Evolutionary conservation across 2,888 invertebrate genomes (phyloP).

Genomic region (Erebia ligea): DNA sequence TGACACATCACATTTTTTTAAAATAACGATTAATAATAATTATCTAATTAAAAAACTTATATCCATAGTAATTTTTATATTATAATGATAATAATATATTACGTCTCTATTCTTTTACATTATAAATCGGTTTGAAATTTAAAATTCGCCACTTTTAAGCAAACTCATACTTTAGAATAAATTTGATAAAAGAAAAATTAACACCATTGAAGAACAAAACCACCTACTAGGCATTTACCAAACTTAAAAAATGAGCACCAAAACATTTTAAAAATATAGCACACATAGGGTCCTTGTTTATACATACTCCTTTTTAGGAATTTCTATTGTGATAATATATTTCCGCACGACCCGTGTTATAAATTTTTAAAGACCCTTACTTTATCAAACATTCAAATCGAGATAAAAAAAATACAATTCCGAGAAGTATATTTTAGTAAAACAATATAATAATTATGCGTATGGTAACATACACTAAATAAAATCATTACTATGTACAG

Average conservation of each 20-base stretch:
- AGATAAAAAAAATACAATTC: background rate
- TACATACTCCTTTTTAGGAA: too few species aligned
- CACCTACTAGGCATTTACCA: background rate
- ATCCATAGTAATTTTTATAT: constrained; percentile 4
- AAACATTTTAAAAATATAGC: constrained; percentile 25
- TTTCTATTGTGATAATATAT: background rate
- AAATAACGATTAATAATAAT: constrained; percentile 7
- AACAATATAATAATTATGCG: background rate
- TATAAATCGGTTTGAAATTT: background rate
- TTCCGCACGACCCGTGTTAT: background rate
- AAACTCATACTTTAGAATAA: constrained; percentile 18
- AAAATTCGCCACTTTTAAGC: background rate
- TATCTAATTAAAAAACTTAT: constrained; percentile 10
- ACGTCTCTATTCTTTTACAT: constrained; percentile 11
- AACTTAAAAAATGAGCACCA: constrained; percentile 36
- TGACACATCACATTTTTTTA: constrained; percentile 17
- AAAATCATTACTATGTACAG: constrained; percentile 1
- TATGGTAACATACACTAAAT: background rate
- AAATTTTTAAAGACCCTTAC: background rate
- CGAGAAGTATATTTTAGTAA: background rate
- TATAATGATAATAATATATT: constrained; percentile 16
- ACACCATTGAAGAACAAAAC: constrained; percentile 16
- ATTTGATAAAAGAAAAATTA: constrained; percentile 19
- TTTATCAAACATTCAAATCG: background rate
- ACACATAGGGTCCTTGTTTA: background rate